phyloP scores from a whole-genome alignment of 2,113 vertebrate species.

The Brienomyrus longianalis region DNA sequence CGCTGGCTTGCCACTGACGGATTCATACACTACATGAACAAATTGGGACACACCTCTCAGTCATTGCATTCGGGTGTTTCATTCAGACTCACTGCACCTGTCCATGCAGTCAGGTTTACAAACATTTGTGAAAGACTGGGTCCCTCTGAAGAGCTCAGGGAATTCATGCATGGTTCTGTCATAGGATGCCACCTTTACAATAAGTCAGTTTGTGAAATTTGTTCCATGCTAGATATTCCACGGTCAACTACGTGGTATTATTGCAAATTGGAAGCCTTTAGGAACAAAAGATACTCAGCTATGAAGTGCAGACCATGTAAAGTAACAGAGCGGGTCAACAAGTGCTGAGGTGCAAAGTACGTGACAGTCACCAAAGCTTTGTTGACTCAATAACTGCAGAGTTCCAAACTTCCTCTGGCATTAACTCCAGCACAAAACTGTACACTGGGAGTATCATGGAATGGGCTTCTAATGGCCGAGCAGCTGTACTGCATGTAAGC shows the following conservation, averaged over 20 bases:
- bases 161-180: background rate
- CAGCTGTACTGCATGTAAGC: background rate
- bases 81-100: background rate
- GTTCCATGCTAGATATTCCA: background rate
- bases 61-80: background rate
- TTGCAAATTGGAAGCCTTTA: background rate
- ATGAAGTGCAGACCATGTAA: background rate
- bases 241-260: background rate
- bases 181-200: background rate
- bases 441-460: background rate
- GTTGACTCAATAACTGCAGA: background rate
- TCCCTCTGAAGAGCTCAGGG: background rate
- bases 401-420: background rate
- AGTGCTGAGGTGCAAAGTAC: background rate
- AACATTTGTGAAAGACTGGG: background rate
- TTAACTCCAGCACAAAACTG: background rate
- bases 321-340: too few species aligned
- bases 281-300: background rate
- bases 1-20: background rate
- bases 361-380: background rate
- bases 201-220: background rate
- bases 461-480: background rate
- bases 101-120: background rate
- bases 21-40: background rate
- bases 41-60: background rate